Base-by-base conservation (phyloP, 2,888 invertebrate species). In the Ormia ochracea region DNA sequence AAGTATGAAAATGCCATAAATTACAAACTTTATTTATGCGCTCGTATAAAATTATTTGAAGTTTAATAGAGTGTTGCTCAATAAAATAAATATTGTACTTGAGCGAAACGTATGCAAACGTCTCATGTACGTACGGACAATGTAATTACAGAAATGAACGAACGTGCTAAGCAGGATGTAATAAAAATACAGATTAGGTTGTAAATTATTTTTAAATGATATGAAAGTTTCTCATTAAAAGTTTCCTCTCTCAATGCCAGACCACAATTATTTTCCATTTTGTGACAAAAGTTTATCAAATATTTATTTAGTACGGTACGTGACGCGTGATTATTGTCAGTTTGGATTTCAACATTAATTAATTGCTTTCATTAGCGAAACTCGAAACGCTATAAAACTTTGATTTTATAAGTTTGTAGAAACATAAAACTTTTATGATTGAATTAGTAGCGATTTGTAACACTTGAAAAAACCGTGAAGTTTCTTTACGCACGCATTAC, bases 241-340 rank as follows among this genome's bases (percentile, higher is more conserved):
- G 28, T 19, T 21, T 1, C 19, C 33, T 21, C 4, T 17, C 5
- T 54, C 3, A 19, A 2, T 19, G 4, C 4, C 14, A 3, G 23
- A n/a, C 21, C 14, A 14, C 21, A 43, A 43, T 26, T 36, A 1
- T 10, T 36, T 38, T n/a, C n/a, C n/a, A 26, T 26, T 19, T 4
- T 26, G 23, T 17, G 14, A n/a, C 48, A 17, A 10, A 19, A 38
- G 38, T 26, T 17, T 19, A 56, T 38, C 41, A 73, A 38, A 36
- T 41, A n/a, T 56, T 56, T 50, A 61, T 68, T 61, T 78, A 68
- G 48, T 78, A 78, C 48, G 54, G 48, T 78, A 78, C 48, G 54
- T 78, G 66, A 38, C 72, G 73, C 66, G 23, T 78, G 52, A 66
- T 66, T 58, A 66, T 61, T 72, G 66, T 54, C 76, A 12, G 50